These are phyloP conservation scores for Helobdella robusta DNA, from an alignment of 2,888 invertebrate genomes.

Conservation along the genomic window DNA sequence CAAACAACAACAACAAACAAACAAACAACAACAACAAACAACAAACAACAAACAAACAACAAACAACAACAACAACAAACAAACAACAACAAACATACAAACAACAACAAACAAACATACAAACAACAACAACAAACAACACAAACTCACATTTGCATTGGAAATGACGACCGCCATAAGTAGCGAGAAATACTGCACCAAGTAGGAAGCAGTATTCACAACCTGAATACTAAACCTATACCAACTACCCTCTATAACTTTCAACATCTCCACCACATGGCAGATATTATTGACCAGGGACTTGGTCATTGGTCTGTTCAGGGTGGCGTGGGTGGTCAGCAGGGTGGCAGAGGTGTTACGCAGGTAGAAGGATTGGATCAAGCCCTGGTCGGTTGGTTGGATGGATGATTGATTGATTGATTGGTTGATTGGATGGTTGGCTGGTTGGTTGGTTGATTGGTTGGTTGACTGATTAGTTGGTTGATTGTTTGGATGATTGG, in stretches of 20 bases:
- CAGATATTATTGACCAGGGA: constrained; percentile 66
- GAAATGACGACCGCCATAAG: neutral
- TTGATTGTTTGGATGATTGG: neutral
- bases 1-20: neutral
- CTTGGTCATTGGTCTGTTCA: constrained; percentile 69
- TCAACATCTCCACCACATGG: constrained; percentile 69
- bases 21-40: neutral
- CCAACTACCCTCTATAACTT: constrained; percentile 51
- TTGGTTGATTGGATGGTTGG: neutral
- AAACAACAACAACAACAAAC: neutral
- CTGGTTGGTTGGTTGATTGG: neutral
- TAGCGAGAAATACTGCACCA: neutral
- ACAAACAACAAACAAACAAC: neutral
- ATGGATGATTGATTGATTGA: neutral
- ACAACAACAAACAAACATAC: neutral
- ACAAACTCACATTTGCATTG: neutral
- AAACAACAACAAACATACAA: neutral
- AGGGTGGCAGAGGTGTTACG: constrained; percentile 57
- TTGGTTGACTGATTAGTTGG: neutral
- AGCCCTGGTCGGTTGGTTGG: constrained; percentile 52
- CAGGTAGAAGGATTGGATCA: constrained; percentile 62
- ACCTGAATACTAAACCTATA: neutral
- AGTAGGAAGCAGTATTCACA: neutral
- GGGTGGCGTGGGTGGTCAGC: constrained; percentile 62
- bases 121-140: neutral